Base-by-base conservation (phyloP, 2,797 vertebrate species). In the Taeniopygia guttata region DNA sequence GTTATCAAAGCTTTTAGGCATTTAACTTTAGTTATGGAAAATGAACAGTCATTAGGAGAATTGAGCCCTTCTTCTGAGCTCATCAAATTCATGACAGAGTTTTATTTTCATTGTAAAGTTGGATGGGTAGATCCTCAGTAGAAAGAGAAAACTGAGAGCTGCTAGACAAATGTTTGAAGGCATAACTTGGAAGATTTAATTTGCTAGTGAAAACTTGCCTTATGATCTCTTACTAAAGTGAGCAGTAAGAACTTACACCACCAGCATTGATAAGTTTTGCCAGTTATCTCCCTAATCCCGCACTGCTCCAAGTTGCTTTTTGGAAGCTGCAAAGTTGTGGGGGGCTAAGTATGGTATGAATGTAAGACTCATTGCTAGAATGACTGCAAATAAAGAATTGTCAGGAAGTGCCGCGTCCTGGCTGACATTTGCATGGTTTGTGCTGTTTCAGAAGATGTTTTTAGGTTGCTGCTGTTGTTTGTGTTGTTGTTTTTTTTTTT, bases 151-250 rank as follows among this genome's bases (percentile, higher is more conserved):
- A 40, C 2, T 4, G 12, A 4, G 64, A 68, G 29, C 20, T 81
- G 46, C 60, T 63, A 42, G 40, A 63, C 34, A 79, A 73, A 69
- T 56, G 25, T 25, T 48, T 59, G 43, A 89, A 85, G 64, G 62
- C 42, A 42, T 70, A 82, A 64, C 36, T 29, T 93, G 67, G 79
- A 78, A 90, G 95, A 93, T 87, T 90, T 93, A 59, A 88, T 92
- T 93, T 91, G 38, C 67, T 93, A 49, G 56, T 5, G 27, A 72
- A 95, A 90, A 64, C 40, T 95, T 89, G 26, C 36, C 58, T 83
- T 72, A 59, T 0, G 22, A 55, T 45, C 68, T 77, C 27, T 59
- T 63, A 16, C 91, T 87, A 70, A 72, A 67, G 59, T 43, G 19
- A 85, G 62, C 58, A 42, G 75, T 84, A 93, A 43, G 64, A 93